These are phyloP conservation scores for Liasis olivaceus DNA, from an alignment of 2,797 vertebrate genomes.

Conservation along the genomic window DNA sequence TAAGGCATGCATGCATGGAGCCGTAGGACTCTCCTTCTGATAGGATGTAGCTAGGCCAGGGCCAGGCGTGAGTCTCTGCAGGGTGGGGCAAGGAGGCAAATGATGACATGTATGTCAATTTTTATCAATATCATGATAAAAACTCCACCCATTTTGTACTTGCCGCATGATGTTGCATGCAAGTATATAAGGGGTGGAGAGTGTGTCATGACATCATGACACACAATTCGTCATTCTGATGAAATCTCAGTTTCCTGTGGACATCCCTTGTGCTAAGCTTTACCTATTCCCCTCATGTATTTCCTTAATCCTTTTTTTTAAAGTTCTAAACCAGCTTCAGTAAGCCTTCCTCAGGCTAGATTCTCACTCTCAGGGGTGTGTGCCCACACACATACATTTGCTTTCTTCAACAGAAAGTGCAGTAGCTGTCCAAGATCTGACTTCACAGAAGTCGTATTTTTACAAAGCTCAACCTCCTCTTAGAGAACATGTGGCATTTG, in stretches of 20 bases:
- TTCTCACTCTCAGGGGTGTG: neutral
- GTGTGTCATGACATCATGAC: neutral
- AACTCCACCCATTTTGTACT: neutral
- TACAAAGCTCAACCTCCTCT: neutral
- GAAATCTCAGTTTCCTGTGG: neutral
- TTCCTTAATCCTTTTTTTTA: neutral
- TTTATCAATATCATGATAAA: neutral
- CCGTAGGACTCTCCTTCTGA: neutral
- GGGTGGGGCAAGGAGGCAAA: neutral
- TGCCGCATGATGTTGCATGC: neutral
- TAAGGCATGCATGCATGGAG: too few relatives aligned
- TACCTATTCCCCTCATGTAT: neutral
- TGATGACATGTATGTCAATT: neutral
- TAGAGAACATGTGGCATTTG: neutral
- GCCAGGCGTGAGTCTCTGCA: neutral
- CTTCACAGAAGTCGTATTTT: neutral
- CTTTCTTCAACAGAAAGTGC: neutral
- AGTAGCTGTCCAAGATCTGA: neutral
- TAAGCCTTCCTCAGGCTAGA: neutral
- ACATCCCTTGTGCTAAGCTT: neutral
- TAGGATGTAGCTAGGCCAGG: neutral
- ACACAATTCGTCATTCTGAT: neutral
- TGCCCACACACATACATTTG: neutral
- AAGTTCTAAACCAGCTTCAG: neutral
- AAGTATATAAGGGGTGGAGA: neutral